Evolutionary conservation across 2,113 vertebrate genomes (phyloP).

Genomic region (Symphodus melops): DNA sequence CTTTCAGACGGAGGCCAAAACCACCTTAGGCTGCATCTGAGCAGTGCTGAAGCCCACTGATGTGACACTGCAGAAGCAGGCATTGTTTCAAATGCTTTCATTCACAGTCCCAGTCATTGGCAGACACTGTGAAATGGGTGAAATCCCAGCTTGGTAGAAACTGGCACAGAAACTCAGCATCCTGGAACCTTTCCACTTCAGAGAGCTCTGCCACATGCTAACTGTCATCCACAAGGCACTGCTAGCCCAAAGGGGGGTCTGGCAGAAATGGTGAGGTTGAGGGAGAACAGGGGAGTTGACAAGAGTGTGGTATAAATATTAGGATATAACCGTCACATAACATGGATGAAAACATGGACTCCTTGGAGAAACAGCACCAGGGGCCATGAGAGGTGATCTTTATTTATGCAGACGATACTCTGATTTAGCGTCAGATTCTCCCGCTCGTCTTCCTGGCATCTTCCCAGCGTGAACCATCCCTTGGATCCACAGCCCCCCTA

Average conservation of each 20-base stretch:
- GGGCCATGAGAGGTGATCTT: constrained; percentile 76
- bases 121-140: constrained; percentile 73
- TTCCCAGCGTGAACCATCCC: constrained; percentile 64
- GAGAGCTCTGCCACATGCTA: constrained; percentile 83
- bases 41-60: constrained; percentile 50
- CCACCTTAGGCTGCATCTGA: constrained; percentile 57
- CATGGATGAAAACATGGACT: constrained; percentile 37
- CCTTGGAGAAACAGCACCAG: constrained; percentile 62
- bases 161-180: constrained; percentile 73
- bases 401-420: constrained; percentile 74
- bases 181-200: constrained; percentile 82
- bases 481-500: constrained; percentile 50
- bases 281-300: background rate
- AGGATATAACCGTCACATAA: constrained; percentile 54
- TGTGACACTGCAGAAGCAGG: constrained; percentile 63
- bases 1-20: constrained; percentile 55
- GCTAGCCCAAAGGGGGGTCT: constrained; percentile 66
- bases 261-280: constrained; percentile 29
- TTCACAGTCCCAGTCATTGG: constrained; percentile 73
- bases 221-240: constrained; percentile 80
- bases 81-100: constrained; percentile 72
- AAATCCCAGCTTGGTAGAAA: constrained; percentile 76
- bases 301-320: constrained; percentile 51
- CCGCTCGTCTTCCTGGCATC: constrained; percentile 72
- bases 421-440: constrained; percentile 50